Base-by-base conservation (phyloP, 30 jellyfish, hydroid and myxozoan species). In the Cassiopea xamachana region DNA sequence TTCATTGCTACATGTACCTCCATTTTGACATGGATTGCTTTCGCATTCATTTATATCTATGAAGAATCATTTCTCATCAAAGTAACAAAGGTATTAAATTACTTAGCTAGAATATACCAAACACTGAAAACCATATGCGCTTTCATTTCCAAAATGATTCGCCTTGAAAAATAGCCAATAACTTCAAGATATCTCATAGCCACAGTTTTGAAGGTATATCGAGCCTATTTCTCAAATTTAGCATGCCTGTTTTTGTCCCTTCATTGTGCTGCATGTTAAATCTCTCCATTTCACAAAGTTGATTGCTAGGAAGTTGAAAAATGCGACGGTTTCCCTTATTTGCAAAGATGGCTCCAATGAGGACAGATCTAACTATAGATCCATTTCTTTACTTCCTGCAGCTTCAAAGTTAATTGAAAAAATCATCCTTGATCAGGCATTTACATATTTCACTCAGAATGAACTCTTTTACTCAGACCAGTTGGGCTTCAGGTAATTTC, bases 1-100 rank as follows among this genome's bases (percentile, higher is more conserved):
- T 7, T 47, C 64, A 76, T 94, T 93, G 18, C 1, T 47, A 45
- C 98, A 94, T 10, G 62, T 39, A 19, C 88, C 97, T 8, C 93
- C 94, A 75, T 94, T 94, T 27, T 27, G 39, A 27, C 39, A 27
- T 27, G 39, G 39, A 27, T 27, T 27, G 39, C 39, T 27, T 27
- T 27, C 39, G 39, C 39, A 27, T 27, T 27, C 39, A 27, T 27
- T 27, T 27, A 27, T 27, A 27, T 27, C 39, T 27, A 27, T 27
- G 39, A 27, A 27, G 39, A 27, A 27, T 27, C 0, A 27, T 27
- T 27, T 27, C 39, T 27, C 39, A 27, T 27, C 39, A 27, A 27
- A 27, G 39, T 27, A 27, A 27, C 39, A 27, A 27, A 27, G 39
- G 39, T 27, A 27, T 27, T 61, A 13, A 18, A 60, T 13, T 55